Evolutionary conservation across 2,888 invertebrate species (phyloP).

Genomic region (Troides oblongomaculatus): DNA sequence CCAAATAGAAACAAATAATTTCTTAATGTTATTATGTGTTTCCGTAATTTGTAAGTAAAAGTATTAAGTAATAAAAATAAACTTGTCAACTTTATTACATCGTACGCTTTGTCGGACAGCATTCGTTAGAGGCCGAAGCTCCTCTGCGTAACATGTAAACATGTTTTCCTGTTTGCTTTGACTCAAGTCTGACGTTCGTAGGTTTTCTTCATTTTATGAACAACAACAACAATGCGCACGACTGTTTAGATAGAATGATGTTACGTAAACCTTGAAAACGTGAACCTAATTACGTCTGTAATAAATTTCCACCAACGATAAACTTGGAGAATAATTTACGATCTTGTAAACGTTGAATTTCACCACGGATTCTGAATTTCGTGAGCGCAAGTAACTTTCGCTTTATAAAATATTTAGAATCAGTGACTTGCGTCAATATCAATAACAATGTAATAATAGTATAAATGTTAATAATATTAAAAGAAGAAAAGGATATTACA

Average conservation of each 20-base stretch:
- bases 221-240: slow-evolving; percentile 55
- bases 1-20: not conserved
- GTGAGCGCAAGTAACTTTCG: slow-evolving; percentile 36
- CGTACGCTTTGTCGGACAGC: slow-evolving; percentile 18
- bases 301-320: slow-evolving; percentile 74
- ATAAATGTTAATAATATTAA: too few species aligned
- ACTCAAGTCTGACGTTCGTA: slow-evolving; percentile 34
- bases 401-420: slow-evolving; percentile 20
- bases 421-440: not conserved
- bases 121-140: not conserved
- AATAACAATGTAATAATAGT: too few species aligned
- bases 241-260: slow-evolving; percentile 49
- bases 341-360: slow-evolving; percentile 66
- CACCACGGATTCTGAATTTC: slow-evolving; percentile 51
- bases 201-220: slow-evolving; percentile 36
- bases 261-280: slow-evolving; percentile 61
- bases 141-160: not conserved
- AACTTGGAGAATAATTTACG: slow-evolving; percentile 70
- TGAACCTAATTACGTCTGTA: slow-evolving; percentile 68
- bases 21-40: not conserved
- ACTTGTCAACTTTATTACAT: slow-evolving; percentile 3
- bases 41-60: slow-evolving; percentile 1
- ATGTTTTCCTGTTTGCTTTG: slow-evolving; percentile 40
- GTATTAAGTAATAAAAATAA: not conserved
- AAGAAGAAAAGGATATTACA: too few species aligned